Base-by-base conservation (phyloP, 2,797 vertebrate genomes). In the Sphaeramia orbicularis region DNA sequence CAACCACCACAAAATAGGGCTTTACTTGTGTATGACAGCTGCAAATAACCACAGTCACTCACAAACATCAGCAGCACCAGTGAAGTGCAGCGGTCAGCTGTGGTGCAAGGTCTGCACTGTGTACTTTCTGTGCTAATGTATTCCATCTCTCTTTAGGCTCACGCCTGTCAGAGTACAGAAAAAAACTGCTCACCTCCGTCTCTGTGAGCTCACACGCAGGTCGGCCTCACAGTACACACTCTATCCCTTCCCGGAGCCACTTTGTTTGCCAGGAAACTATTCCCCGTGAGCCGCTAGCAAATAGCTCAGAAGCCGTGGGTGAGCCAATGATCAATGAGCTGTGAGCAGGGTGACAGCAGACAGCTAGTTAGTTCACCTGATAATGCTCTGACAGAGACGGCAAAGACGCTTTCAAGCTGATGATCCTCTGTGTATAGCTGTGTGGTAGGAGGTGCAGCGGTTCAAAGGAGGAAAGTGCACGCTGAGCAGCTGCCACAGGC, bases 261-360 rank as follows among this genome's bases (percentile, higher is more conserved):
- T 74, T 50, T 89, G 81, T 85, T 86, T 85, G 80, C 78, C 85
- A 90, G 86, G 88, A 91, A 93, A 73, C 76, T 76, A 15, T 78
- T 65, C 64, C 79, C 72, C 42, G 67, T 24, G 65, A 81, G 59
- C 74, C 15, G 63, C 71, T 1, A 48, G 78, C 66, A 76, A 84
- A 86, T 41, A 70, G 69, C 68, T 48, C 53, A 49, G 1, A 50
- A 81, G 70, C 47, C 6, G 7, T 1, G 48, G 24, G 40, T 49
- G 57, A 18, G 64, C 15, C 2, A 9, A 44, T 80, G 80, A 87
- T 88, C 86, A 85, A 68, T 79, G 84, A 81, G 71, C 79, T 71
- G 76, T 62, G 81, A 75, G 76, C 62, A 58, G 76, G 78, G 65
- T 38, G 83, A 66, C 75, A 71, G 68, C 68, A 53, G 61, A 58